Evolutionary conservation across 2,888 invertebrate species (phyloP).

Genomic region (Colostygia pectinataria): DNA sequence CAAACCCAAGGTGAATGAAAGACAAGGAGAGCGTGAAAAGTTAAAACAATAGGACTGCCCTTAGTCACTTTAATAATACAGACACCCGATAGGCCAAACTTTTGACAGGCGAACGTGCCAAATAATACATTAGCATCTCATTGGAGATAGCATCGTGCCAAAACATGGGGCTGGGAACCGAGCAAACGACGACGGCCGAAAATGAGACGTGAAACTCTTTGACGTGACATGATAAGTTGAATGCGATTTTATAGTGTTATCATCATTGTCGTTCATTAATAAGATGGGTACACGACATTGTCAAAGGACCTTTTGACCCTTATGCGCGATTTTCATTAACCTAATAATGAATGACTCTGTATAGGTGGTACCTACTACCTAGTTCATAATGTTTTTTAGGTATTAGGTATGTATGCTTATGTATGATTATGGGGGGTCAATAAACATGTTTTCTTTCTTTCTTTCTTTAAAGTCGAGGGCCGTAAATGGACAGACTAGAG

Average conservation of each 20-base stretch:
- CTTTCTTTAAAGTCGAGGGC: too few species aligned
- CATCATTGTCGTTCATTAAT: too few species aligned
- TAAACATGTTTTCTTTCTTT: too few species aligned
- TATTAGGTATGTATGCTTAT: too few species aligned
- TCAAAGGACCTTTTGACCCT: too few species aligned
- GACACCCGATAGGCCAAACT: slow-evolving; percentile 63
- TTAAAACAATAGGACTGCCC: slow-evolving; percentile 46
- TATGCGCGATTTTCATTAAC: too few species aligned
- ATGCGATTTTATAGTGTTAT: slow-evolving; percentile 41
- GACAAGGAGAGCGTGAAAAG: slow-evolving; percentile 49
- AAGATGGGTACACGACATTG: too few species aligned
- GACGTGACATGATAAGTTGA: slow-evolving; percentile 46
- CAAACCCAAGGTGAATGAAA: slow-evolving; percentile 45
- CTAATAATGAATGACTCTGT: too few species aligned
- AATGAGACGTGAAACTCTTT: slow-evolving; percentile 44
- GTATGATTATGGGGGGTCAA: too few species aligned
- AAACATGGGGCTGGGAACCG: slow-evolving; percentile 50
- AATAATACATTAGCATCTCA: slow-evolving; percentile 77
- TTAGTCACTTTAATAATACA: slow-evolving; percentile 58
- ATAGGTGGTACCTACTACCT: too few species aligned
- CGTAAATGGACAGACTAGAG: too few species aligned
- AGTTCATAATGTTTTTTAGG: too few species aligned
- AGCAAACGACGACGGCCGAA: slow-evolving; percentile 44
- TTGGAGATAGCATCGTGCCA: slow-evolving; percentile 66
- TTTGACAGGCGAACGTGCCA: slow-evolving; percentile 64